A percentile compares a stretch with the other conserved stretches of the same genome.
Conservation (phyloP, 2,797 vertebrate species). For the Enteromius fasciolatus region DNA sequence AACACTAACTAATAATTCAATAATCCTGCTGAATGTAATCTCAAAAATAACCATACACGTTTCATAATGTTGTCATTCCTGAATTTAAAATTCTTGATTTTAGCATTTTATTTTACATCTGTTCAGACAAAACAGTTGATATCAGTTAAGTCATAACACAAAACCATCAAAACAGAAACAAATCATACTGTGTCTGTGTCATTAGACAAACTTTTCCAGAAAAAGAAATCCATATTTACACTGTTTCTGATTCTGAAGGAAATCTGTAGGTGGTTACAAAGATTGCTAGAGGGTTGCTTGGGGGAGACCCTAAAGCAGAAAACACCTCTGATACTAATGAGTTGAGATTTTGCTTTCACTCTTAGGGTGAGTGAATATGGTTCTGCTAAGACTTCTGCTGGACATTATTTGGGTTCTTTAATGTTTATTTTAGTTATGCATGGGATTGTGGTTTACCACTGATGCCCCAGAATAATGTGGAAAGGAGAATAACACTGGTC, state of each 20-base stretch:
- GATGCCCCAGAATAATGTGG: background rate
- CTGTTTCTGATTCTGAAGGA: background rate
- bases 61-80: background rate
- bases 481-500: slow-evolving; percentile 5
- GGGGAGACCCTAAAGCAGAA: slow-evolving; percentile 19
- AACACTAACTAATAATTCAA: background rate
- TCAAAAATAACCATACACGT: background rate
- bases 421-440: background rate
- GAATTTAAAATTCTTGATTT: background rate
- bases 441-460: background rate
- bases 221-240: slow-evolving; percentile 3
- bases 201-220: background rate
- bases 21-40: background rate
- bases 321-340: slow-evolving; percentile 6
- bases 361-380: background rate
- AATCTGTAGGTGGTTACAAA: background rate
- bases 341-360: slow-evolving; percentile 2
- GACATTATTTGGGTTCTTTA: background rate
- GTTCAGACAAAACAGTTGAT: background rate
- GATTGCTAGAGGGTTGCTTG: background rate
- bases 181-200: background rate
- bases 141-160: too few relatives aligned
- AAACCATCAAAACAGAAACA: too few relatives aligned
- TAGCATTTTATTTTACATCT: background rate
- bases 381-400: background rate